Base-by-base conservation (phyloP, 2,888 invertebrate species). In the Ditylenchus weischeri region DNA sequence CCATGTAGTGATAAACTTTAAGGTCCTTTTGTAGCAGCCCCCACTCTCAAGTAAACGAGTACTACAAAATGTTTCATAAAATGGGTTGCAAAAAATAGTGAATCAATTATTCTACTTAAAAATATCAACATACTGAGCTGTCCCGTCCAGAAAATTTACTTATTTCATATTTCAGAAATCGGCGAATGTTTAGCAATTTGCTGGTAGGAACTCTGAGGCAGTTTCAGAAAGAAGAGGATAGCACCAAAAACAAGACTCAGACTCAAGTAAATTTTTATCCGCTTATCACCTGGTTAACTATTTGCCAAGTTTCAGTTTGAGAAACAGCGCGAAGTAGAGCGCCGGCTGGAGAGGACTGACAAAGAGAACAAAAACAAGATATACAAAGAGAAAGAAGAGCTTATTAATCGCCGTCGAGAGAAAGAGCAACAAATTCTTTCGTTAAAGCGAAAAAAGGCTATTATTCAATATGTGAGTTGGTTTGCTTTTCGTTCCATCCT, bases 181-280 rank as follows among this genome's bases (percentile, higher is more conserved):
- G 90, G 72, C 88, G 96, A 67, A 95, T 98, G 90, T 95, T 98
- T 86, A 94, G 95, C 11, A 76, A 73, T 54, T 90, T 93, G 23
- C 86, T 98, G 57, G 85, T 96, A 64, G 95, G 96, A 6, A 96
- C 96, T 18, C 85, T 98, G 76, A 92, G 93, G 83, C 92, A 91
- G 84, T 96, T 96, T 84, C 90, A 92, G 57, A 76, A 77, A 58
- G 75, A 74, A 58, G 70, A 73, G 48, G 71, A 70, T 50, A 64
- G 64, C 29, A 64, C 66, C 57, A 62, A 67, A 8, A 66, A 69
- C 21, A 65, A 62, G 35, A 67, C 60, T n/a, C 61, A 69, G 36
- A 73, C 64, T 48, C 72, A 72, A 65, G 70, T 73, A 19, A 23
- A 21, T 29, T 66, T 49, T 43, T 65, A n/a, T 23, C 5, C 5